phyloP scores from a whole-genome alignment of 2,113 vertebrate genomes.

The Glaucomys volans region DNA sequence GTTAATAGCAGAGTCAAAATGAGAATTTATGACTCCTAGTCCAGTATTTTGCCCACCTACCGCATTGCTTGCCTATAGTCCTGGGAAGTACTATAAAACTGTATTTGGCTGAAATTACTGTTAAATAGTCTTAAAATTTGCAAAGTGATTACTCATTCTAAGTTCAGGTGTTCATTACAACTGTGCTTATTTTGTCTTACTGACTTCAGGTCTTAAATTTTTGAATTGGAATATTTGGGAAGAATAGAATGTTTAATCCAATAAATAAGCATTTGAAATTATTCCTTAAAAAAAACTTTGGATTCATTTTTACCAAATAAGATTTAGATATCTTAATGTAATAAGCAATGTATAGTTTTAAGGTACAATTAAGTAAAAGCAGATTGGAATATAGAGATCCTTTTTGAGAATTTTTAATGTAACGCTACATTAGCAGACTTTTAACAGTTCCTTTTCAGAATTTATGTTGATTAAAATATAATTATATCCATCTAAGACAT shows the following conservation, averaged over 20 bases:
- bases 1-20: slow-evolving; percentile 23
- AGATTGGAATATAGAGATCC: slow-evolving; percentile 30
- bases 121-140: slow-evolving; percentile 49
- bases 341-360: not conserved
- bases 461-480: slow-evolving; percentile 55
- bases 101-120: slow-evolving; percentile 27
- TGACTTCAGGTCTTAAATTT: slow-evolving; percentile 62
- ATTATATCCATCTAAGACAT: not conserved
- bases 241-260: slow-evolving; percentile 49
- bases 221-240: slow-evolving; percentile 43
- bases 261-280: slow-evolving; percentile 22
- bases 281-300: not conserved
- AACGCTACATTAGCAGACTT: not conserved
- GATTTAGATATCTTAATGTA: not conserved
- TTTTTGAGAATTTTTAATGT: not conserved
- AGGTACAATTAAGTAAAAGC: slow-evolving; percentile 32
- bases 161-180: slow-evolving; percentile 22
- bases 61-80: not conserved
- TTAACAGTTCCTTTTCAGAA: slow-evolving; percentile 39
- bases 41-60: not conserved
- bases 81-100: slow-evolving; percentile 24
- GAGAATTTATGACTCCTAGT: not conserved
- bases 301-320: slow-evolving; percentile 37
- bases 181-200: slow-evolving; percentile 39
- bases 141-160: slow-evolving; percentile 37